Evolutionary conservation across 2,888 invertebrate genomes (phyloP), one percentile per base, ranked within the genome.

Genomic region (Tuta absoluta): DNA sequence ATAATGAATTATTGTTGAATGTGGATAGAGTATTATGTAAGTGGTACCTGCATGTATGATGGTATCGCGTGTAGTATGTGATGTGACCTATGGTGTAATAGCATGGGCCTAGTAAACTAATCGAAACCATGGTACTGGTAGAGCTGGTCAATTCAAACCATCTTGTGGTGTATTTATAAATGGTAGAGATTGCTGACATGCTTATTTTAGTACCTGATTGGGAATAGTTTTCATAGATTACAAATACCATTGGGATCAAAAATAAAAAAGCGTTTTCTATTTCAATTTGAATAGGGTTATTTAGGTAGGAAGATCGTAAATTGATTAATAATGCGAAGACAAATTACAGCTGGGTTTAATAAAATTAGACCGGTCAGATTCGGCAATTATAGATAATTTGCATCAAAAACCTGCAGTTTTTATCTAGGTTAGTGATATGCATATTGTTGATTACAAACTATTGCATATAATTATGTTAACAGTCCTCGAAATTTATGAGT

Each of bases 61-160:
- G 45, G 37, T 37, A 11, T 45, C 5, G 8, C 17, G 45, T 45
- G 45, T 45, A 45, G 45, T 45, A 45, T 17, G 41, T n/a, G n/a
- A 11, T 38, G 41, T 41, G 45, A 45, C 45, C 45, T 45, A 45
- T 45, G 45, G 45, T n/a, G 45, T 17, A 45, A 45, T 45, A n/a
- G 45, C 4, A 3, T 5, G 45, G 45, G 17, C 45, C 14, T 41
- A 45, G 45, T 45, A n/a, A 45, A 45, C 17, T 17, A n/a, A n/a
- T 17, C 11, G 2, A 45, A 45, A 45, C 5, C 7, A 33, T 33
- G 33, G 33, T 33, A 8, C 4, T 33, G 33, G 33, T 33, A 8
- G 1, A 33, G 33, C 33, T 45, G 1, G 3, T 41, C 41, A 41
- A 41, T 41, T 41, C 14, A 12, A 14, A 14, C 14, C 1, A 3